Conservation (phyloP, 2,797 vertebrate genomes). For the Buphagus erythrorhynchus region DNA sequence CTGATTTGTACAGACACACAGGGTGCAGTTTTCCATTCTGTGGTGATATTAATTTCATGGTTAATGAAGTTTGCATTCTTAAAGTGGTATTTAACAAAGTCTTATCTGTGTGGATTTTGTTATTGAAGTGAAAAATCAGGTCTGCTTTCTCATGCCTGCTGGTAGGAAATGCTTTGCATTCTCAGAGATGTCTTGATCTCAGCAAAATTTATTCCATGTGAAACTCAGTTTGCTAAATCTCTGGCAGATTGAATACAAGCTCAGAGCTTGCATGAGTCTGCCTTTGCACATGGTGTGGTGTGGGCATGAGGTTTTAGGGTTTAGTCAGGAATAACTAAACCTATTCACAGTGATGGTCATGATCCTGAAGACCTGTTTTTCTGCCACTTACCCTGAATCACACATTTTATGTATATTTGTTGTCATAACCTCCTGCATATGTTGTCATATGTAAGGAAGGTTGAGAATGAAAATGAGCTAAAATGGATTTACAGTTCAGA, state of each 20-base stretch:
- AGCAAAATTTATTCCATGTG: background rate
- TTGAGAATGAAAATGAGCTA: background rate
- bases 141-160: background rate
- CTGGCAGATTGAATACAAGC: background rate
- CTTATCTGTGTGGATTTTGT: conserved; percentile 22
- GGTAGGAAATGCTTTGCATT: background rate
- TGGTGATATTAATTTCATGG: conserved; percentile 48
- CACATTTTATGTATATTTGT: background rate
- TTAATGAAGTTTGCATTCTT: conserved; percentile 47
- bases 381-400: background rate
- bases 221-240: background rate
- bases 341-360: background rate
- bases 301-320: background rate
- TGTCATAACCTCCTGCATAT: background rate
- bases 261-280: background rate
- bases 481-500: background rate
- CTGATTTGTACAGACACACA: background rate
- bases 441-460: background rate
- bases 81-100: conserved; percentile 26
- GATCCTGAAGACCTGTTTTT: background rate
- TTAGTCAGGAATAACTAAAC: background rate
- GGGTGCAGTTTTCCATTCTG: background rate
- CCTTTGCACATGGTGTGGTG: background rate
- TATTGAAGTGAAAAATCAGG: background rate
- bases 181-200: background rate